Base-by-base conservation (phyloP, 2,888 invertebrate genomes). In the Drosophila kambysellisi region DNA sequence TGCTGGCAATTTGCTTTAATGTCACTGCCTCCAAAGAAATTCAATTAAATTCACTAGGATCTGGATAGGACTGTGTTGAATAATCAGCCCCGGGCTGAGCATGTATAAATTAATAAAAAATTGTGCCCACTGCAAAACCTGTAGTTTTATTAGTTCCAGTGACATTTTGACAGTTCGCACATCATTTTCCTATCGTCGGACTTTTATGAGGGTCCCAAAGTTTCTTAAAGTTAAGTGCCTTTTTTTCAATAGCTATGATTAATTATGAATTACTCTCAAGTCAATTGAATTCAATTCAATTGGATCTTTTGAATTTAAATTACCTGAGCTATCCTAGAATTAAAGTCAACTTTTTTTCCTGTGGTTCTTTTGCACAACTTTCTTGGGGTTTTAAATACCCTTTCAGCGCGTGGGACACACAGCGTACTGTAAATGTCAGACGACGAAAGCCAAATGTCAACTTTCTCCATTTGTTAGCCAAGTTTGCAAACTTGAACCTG, bases 91-190 rank as follows among this genome's bases (percentile, higher is more conserved):
- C 54, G n/a, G 25, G 33, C 35, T 35, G 41, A 39, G 29, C 50
- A 29, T 58, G 43, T 52, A n/a, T 37, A 73, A 65, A 77, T 74
- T 74, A 73, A 77, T 74, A 68, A 76, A 76, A 76, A 76, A 65
- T 53, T 59, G 17, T 58, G 11, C 29, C 20, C 46, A 50, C 53
- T 50, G 50, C 53, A 33, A 41, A 3, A 50, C 25, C 25, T 6
- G 29, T 61, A 72, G 56, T 60, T 53, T 8, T 35, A 30, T 58
- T 60, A 61, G 61, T 59, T 66, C 37, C 43, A 51, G 20, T 53
- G 50, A 61, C 67, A 71, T 20, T 57, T 76, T 76, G 60, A 46
- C 67, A 76, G 60, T 67, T 71, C 20, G 9, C n/a, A 35, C 41
- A 32, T 50, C 30, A 33, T 41, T 41, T 35, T 32, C 17, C 32